Evolutionary conservation across 2,113 vertebrate genomes (phyloP).

Genomic region (Grus americana): DNA sequence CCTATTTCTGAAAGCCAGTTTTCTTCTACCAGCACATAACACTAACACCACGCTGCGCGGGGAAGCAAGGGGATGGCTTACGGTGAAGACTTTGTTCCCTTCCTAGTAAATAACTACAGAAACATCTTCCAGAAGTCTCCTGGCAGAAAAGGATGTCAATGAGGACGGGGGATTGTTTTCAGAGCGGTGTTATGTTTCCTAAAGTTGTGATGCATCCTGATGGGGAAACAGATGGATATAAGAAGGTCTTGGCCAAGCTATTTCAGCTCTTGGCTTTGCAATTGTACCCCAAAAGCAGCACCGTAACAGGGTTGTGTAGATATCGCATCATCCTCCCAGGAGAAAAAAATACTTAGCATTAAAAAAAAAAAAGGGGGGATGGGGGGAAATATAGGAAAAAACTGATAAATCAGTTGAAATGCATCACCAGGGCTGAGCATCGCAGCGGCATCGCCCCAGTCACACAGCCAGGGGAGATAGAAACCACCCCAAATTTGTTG

Average conservation of each 20-base stretch:
- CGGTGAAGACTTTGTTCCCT: neutral
- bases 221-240: neutral
- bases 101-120: neutral
- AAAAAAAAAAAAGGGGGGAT: neutral
- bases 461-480: accelerated
- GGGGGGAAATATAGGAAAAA: neutral
- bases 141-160: neutral
- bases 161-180: neutral
- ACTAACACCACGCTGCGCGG: neutral
- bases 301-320: accelerated
- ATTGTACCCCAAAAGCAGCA: neutral
- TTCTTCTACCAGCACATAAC: neutral
- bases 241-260: neutral
- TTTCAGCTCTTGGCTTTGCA: neutral
- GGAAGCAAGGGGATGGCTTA: neutral
- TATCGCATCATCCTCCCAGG: neutral
- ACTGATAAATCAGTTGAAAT: neutral
- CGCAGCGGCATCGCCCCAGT: accelerated
- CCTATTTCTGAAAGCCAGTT: neutral
- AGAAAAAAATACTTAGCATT: neutral
- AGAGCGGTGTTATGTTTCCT: neutral
- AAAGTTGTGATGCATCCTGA: neutral
- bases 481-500: neutral
- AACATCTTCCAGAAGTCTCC: neutral
- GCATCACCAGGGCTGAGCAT: neutral